Percentiles rank a stretch among this genome's conserved stretches.
Evolutionary conservation across 2,113 vertebrate species (phyloP).

Genomic region (human): GRCh38 chr4:73102501-73103000

Average conservation of each 20-base stretch:
- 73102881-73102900: background rate
- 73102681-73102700: background rate
- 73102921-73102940: background rate
- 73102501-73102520: constrained; percentile 98
- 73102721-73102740: constrained; percentile 25
- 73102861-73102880: background rate
- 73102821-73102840: background rate
- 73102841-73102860: background rate
- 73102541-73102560: constrained; percentile 83
- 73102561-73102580: constrained; percentile 26
- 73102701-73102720: background rate
- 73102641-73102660: constrained; percentile 38
- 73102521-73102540: constrained; percentile 98
- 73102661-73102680: background rate
- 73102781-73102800: background rate
- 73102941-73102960: constrained; percentile 4
- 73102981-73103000: constrained; percentile 10
- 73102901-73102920: background rate
- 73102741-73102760: background rate
- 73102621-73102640: background rate
- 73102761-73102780: constrained; percentile 2
- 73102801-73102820: background rate
- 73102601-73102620: background rate
- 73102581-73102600: background rate
- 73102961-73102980: background rate